Evolutionary conservation across 2,113 vertebrate genomes (phyloP).

Genomic region (Oriolus oriolus): DNA sequence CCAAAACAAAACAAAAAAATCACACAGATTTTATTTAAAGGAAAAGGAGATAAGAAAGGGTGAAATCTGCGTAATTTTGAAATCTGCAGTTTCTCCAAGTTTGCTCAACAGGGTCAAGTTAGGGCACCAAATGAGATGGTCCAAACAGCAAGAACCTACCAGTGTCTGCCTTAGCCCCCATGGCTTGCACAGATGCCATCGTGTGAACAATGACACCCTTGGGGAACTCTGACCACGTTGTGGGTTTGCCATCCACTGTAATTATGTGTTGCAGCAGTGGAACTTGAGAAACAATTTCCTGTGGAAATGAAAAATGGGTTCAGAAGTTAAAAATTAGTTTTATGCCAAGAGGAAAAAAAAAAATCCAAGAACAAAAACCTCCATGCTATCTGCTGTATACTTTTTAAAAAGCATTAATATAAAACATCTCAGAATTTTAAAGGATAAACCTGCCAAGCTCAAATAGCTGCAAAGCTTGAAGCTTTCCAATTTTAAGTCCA

Average conservation of each 20-base stretch:
- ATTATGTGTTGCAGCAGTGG: slow-evolving; percentile 85
- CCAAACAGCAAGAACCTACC: slow-evolving; percentile 62
- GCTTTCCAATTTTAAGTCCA: neutral
- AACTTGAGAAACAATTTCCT: slow-evolving; percentile 85
- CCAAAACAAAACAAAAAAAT: neutral
- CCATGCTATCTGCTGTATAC: neutral
- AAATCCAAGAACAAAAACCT: neutral
- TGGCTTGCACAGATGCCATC: slow-evolving; percentile 85
- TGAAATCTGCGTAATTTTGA: neutral
- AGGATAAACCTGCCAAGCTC: neutral
- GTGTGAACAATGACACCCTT: slow-evolving; percentile 85
- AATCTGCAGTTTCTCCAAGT: neutral
- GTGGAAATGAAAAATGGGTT: neutral
- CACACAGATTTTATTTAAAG: neutral
- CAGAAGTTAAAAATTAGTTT: neutral
- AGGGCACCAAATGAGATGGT: neutral
- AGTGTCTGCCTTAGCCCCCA: slow-evolving; percentile 76
- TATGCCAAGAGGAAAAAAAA: neutral
- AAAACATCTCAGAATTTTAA: neutral
- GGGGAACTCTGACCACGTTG: slow-evolving; percentile 77
- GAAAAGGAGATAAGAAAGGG: neutral
- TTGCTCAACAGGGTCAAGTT: neutral
- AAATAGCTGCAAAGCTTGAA: neutral
- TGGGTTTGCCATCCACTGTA: slow-evolving; percentile 82
- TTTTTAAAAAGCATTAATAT: neutral